A percentile compares a stretch with the other conserved stretches of the same genome.
These are phyloP conservation scores for Sorex araneus DNA, from an alignment of 2,113 vertebrate genomes.

Conservation along the genomic window DNA sequence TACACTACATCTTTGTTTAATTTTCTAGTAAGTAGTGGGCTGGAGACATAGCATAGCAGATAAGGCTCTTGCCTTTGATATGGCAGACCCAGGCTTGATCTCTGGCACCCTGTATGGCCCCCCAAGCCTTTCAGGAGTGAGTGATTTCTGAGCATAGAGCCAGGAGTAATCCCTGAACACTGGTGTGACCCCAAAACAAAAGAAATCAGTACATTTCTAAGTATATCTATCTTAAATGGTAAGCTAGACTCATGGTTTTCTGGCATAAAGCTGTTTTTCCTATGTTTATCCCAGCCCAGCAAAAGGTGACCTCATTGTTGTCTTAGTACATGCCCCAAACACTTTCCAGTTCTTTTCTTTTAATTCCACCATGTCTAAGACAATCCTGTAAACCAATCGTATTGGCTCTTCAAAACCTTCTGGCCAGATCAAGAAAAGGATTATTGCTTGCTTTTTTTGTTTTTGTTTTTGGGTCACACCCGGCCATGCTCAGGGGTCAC, in stretches of 20 bases:
- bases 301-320: background rate
- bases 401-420: conserved; percentile 8
- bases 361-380: background rate
- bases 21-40: background rate
- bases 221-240: conserved; percentile 3
- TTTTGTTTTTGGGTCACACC: no score
- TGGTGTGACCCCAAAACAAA: no score
- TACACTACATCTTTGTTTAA: conserved; percentile 34
- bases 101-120: no score
- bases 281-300: background rate
- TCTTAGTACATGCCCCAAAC: background rate
- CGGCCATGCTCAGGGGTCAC: no score
- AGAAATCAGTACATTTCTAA: background rate
- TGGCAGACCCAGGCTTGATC: no score
- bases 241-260: conserved; percentile 27
- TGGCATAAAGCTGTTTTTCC: background rate
- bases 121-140: no score
- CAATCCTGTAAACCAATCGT: conserved; percentile 31
- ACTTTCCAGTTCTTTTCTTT: background rate
- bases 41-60: no score
- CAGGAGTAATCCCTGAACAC: no score
- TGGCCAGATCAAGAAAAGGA: background rate
- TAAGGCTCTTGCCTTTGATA: no score
- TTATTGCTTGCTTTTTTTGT: background rate
- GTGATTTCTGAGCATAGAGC: no score